These are phyloP conservation scores for Plotosus lineatus DNA, from an alignment of 2,113 vertebrate species.

Conservation along the genomic window DNA sequence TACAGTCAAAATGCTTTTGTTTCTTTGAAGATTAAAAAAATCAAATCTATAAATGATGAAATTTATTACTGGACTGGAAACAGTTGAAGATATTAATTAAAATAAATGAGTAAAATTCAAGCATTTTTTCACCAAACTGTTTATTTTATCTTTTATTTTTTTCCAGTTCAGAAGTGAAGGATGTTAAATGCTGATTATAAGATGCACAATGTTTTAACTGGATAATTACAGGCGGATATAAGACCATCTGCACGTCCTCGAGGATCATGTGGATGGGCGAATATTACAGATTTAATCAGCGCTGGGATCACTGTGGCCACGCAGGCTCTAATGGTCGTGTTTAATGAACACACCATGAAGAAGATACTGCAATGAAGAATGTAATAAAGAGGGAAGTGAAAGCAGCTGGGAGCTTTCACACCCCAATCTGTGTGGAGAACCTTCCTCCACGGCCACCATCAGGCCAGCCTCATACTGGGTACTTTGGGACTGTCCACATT, in stretches of 20 bases:
- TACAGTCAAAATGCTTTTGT: too few species aligned
- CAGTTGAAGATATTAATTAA: too few species aligned
- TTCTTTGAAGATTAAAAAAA: too few species aligned
- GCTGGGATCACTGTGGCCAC: background rate
- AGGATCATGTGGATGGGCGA: slow-evolving; percentile 8
- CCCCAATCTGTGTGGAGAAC: background rate
- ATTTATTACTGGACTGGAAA: too few species aligned
- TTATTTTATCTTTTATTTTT: too few species aligned
- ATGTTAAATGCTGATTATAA: background rate
- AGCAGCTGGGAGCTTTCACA: slow-evolving; percentile 21
- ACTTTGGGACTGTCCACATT: background rate
- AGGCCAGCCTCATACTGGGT: background rate
- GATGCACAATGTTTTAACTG: background rate
- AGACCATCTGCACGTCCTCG: slow-evolving; percentile 30
- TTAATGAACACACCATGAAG: slow-evolving; percentile 15
- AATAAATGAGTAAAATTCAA: too few species aligned
- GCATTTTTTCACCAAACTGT: too few species aligned
- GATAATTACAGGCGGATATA: background rate
- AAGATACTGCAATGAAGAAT: slow-evolving; percentile 1
- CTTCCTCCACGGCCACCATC: slow-evolving; percentile 8
- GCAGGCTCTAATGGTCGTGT: background rate
- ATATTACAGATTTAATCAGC: slow-evolving; percentile 22
- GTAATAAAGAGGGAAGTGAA: background rate
- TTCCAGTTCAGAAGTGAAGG: background rate
- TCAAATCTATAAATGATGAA: too few species aligned